Evolutionary conservation across 2,888 invertebrate genomes (phyloP).

Genomic region (Archips crataeganus): DNA sequence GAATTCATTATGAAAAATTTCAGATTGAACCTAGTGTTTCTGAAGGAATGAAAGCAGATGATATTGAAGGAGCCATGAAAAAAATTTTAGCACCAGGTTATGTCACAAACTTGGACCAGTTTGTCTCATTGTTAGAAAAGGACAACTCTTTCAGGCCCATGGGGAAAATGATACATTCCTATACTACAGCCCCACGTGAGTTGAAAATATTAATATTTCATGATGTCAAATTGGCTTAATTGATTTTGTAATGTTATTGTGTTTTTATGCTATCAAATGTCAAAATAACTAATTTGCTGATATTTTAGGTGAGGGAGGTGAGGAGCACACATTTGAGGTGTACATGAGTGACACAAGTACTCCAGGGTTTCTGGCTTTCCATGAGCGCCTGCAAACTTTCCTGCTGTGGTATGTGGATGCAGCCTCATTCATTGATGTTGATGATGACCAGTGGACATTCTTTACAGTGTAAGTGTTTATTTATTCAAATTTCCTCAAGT

Average conservation of each 20-base stretch:
- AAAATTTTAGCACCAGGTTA: conserved; percentile 90
- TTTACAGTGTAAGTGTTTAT: conserved; percentile 89
- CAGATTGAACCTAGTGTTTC: conserved; percentile 85
- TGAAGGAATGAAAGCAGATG: conserved; percentile 89
- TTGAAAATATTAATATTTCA: conserved; percentile 31
- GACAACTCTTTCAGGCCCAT: conserved; percentile 92
- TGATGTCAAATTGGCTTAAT: too few relatives aligned
- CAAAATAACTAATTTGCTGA: conserved; percentile 2
- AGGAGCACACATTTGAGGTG: conserved; percentile 90
- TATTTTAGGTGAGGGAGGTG: conserved; percentile 64
- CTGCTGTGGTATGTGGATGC: conserved; percentile 98
- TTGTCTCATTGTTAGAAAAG: conserved; percentile 88
- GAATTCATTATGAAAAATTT: conserved; percentile 23
- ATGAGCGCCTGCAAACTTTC: conserved; percentile 95
- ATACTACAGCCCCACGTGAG: conserved; percentile 79
- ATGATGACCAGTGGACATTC: conserved; percentile 96
- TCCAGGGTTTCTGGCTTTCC: conserved; percentile 91
- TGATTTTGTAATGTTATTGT: too few relatives aligned
- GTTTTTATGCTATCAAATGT: background rate
- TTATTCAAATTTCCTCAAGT: background rate
- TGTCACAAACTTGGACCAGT: conserved; percentile 90
- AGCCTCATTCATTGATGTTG: conserved; percentile 96
- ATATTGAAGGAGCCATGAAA: conserved; percentile 89
- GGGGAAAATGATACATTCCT: conserved; percentile 89
- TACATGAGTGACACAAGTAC: conserved; percentile 90